Evolutionary conservation across 2,113 vertebrate genomes (phyloP), one percentile per base, ranked within the genome.

Genomic region (Agapornis roseicollis): DNA sequence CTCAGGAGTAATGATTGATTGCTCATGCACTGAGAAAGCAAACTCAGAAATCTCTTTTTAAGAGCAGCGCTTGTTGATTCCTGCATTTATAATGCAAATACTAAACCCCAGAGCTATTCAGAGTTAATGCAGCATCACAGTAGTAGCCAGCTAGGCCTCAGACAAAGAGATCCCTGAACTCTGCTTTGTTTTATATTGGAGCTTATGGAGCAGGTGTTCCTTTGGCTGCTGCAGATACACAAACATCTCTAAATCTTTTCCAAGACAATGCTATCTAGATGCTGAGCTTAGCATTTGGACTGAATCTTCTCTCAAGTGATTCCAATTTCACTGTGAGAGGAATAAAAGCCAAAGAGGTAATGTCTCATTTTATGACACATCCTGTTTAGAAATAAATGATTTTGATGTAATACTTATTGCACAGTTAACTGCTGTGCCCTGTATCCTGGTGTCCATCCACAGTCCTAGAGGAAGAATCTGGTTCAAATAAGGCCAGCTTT

Each of bases 401-500:
- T 85, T 68, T 11, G 28, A 76, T 71, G 27, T 90, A 89, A 74
- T 58, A 65, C 25, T 55, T 61, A 49, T 52, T 70, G 84, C 8
- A 5, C 28, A 70, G 19, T 61, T 89, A 88, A 91, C 27, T 90
- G 64, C 92, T 47, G 7, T 1, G 4, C 80, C 80, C 74, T 41
- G 55, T 35, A 80, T 41, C 64, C 39, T 49, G 47, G 27, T 85
- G 55, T 88, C 66, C 52, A 47, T 55, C 73, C 17, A 31, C 49
- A 73, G 47, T 89, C 88, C 63, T 69, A 91, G 80, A 92, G 70
- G 79, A 88, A 88, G 70, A 47, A 85, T 58, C 56, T 87, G 56
- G 61, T 91, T 80, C 81, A 93, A 84, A 90, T 94, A 96, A 95
- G 80, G 70, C 85, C 0, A 3, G 56, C 72, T 89, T 96, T 96